Evolutionary conservation across 2,113 vertebrate species (phyloP).

Genomic region (Dipodomys spectabilis): DNA sequence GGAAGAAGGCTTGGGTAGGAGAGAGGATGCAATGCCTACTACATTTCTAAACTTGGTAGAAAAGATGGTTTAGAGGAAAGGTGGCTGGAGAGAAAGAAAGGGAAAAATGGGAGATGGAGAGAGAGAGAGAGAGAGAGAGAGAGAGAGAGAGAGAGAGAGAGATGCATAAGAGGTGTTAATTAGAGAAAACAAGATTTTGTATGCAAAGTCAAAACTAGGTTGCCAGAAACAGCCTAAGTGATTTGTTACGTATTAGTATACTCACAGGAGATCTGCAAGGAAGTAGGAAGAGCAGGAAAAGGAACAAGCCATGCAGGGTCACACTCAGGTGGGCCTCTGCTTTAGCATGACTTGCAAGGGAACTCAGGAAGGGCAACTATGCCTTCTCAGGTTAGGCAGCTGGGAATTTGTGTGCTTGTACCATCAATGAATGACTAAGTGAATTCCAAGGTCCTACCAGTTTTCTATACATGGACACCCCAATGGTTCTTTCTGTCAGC

Average conservation of each 20-base stretch:
- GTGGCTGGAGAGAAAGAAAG: neutral
- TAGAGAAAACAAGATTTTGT: neutral
- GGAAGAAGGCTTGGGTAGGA: neutral
- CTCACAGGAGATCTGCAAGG: neutral
- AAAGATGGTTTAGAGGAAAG: neutral
- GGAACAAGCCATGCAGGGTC: neutral
- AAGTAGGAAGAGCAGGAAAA: neutral
- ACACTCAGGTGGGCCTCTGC: neutral
- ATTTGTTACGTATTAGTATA: neutral
- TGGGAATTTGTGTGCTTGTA: neutral
- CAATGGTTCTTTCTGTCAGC: neutral
- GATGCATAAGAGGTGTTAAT: neutral
- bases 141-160: too few relatives aligned
- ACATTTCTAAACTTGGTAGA: neutral
- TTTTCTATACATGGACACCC: neutral
- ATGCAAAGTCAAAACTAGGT: neutral
- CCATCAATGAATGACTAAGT: neutral
- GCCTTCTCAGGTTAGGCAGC: neutral
- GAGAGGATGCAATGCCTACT: neutral
- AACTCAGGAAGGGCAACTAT: neutral
- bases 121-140: neutral
- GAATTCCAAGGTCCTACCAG: neutral
- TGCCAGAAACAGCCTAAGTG: neutral
- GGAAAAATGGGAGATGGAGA: neutral
- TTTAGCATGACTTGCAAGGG: neutral